Conservation (phyloP, 2,113 vertebrate species). For the Bettongia penicillata region DNA sequence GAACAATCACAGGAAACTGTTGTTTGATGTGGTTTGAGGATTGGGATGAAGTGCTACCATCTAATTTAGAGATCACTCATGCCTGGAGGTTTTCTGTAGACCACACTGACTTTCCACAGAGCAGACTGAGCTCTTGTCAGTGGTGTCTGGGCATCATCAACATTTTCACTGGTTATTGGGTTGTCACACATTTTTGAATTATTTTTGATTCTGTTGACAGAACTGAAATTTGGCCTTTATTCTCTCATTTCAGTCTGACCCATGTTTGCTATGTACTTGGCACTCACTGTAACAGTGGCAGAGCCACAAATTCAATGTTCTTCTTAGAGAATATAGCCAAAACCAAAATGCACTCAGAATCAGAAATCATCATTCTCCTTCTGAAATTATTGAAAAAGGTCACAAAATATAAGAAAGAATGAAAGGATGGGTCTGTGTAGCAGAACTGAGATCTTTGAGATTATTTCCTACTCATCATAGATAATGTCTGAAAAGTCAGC, state of each 20-base stretch:
- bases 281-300: conserved; percentile 51
- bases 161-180: conserved; percentile 5
- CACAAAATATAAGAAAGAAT: conserved; percentile 35
- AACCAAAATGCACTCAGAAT: conserved; percentile 52
- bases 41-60: not conserved
- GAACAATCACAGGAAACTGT: not conserved
- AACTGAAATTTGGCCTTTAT: conserved; percentile 55
- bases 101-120: not conserved
- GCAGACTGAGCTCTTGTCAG: conserved; percentile 25
- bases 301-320: conserved; percentile 58
- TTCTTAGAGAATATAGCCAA: conserved; percentile 10
- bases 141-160: conserved; percentile 27
- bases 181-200: not conserved
- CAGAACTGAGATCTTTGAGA: not conserved
- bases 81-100: not conserved
- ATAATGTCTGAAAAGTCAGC: conserved; percentile 64
- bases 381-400: conserved; percentile 59
- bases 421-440: conserved; percentile 1
- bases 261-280: conserved; percentile 52
- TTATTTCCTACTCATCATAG: not conserved
- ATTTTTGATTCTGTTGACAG: conserved; percentile 11
- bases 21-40: not conserved
- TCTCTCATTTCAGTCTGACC: conserved; percentile 53
- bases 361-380: conserved; percentile 17
- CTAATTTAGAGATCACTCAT: conserved; percentile 38